Evolutionary conservation across 2,888 invertebrate species (phyloP), one percentile per base, ranked within the genome.

Genomic region (Conchocele bisecta): DNA sequence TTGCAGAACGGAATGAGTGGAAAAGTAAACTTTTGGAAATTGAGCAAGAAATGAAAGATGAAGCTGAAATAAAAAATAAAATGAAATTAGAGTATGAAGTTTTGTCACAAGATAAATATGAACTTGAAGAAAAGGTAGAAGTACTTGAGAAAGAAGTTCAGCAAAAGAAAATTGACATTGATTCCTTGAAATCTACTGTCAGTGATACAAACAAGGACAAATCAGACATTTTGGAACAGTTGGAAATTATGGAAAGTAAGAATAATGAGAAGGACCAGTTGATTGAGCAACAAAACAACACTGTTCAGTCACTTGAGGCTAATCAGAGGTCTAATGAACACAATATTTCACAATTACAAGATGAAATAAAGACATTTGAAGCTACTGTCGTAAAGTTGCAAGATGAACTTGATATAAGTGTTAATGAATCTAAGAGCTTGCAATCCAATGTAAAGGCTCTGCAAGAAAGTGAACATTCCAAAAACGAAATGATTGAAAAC

Each of bases 101-200:
- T 29, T 28, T 72, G 15, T 66, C 69, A 15, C 61, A 63, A n/a
- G 72, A 73, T 24, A 76, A 76, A 29, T 63, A 73, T 66, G 66
- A 76, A 4, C 46, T 73, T 24, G 72, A 79, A 35, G 72, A 72
- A 48, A 59, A 67, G 22, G 31, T 57, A 9, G 70, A 75, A 37
- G 39, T 57, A 22, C n/a, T 59, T 31, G 66, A 77, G 54, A 54
- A 58, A 35, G 66, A 67, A 50, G 41, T 61, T 33, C 57, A 71
- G 24, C 37, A 64, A 3, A 53, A 33, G 7, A 67, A 44, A n/a
- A 54, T 41, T n/a, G 28, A 13, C 22, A 2, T 20, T 15, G 1
- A 5, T 41, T 22, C 33, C 22, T 22, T 51, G 11, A 51, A 33
- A 2, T 13, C 33, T 54, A 41, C 44, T 6, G 20, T 37, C 6